These are phyloP conservation scores for Philotrypesis tridentata DNA, from an alignment of 1,140 invertebrate genomes.

Conservation along the genomic window DNA sequence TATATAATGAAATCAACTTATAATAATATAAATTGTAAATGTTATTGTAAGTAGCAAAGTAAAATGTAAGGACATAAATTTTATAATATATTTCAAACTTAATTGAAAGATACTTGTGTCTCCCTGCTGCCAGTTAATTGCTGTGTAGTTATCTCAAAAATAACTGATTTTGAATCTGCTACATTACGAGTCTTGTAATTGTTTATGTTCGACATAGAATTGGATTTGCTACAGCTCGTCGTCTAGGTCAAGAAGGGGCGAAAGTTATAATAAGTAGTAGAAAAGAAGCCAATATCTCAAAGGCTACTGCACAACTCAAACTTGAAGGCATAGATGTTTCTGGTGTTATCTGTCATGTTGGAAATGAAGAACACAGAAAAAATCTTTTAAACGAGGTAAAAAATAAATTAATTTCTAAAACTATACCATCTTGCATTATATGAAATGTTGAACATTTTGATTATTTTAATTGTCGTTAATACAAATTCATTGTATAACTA, in stretches of 20 bases:
- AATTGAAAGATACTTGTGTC: too few relatives aligned
- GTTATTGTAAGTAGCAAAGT: too few relatives aligned
- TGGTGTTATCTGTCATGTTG: conserved; percentile 91
- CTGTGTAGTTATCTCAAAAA: too few relatives aligned
- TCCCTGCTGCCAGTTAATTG: too few relatives aligned
- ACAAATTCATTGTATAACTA: too few relatives aligned
- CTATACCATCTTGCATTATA: background rate
- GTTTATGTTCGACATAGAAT: conserved; percentile 80
- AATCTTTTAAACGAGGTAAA: conserved; percentile 82
- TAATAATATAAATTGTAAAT: too few relatives aligned
- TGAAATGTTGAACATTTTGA: too few relatives aligned
- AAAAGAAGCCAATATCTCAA: conserved; percentile 89
- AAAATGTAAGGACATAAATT: too few relatives aligned
- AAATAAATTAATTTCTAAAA: background rate
- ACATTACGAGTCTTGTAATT: conserved; percentile 15
- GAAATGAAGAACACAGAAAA: conserved; percentile 84
- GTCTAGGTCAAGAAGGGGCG: conserved; percentile 92
- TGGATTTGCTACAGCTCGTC: conserved; percentile 91
- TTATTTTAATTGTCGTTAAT: too few relatives aligned
- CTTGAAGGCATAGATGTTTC: conserved; percentile 80
- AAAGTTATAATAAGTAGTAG: conserved; percentile 94
- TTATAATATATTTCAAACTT: too few relatives aligned
- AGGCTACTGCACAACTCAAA: conserved; percentile 83
- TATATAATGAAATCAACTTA: too few relatives aligned
- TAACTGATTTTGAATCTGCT: too few relatives aligned